A percentile compares a stretch with the other conserved stretches of the same genome.
phyloP scores from a whole-genome alignment of 2,888 invertebrate species.

The Leptarthrus brevirostris region DNA sequence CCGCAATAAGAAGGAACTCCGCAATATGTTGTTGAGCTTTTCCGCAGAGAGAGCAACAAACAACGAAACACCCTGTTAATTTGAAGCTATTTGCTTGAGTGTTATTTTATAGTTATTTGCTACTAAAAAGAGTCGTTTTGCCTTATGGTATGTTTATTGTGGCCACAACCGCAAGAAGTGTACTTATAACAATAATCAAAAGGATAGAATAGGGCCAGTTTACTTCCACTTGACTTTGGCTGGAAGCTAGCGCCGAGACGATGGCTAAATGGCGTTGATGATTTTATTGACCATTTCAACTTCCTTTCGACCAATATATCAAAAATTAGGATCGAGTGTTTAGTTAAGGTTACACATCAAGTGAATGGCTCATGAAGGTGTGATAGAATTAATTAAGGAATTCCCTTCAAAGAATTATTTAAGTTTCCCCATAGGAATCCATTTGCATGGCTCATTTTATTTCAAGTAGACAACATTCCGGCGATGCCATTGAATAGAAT shows the following conservation, averaged over 20 bases:
- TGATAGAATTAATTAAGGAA: slow-evolving; percentile 19
- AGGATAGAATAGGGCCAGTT: slow-evolving; percentile 1
- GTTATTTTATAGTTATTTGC: slow-evolving; percentile 56
- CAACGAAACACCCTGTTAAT: slow-evolving; percentile 56
- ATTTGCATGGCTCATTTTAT: too few relatives aligned
- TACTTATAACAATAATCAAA: slow-evolving; percentile 35
- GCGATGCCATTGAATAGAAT: too few relatives aligned
- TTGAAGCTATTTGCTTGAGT: slow-evolving; percentile 55
- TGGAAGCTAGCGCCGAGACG: neutral
- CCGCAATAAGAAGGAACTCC: neutral
- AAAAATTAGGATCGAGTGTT: slow-evolving; percentile 30
- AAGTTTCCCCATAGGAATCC: too few relatives aligned
- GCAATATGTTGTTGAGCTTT: slow-evolving; percentile 28
- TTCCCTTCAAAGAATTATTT: neutral
- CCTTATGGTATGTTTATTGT: slow-evolving; percentile 50
- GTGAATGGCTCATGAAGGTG: slow-evolving; percentile 1
- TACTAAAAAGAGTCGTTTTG: slow-evolving; percentile 53
- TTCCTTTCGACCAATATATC: slow-evolving; percentile 25
- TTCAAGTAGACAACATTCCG: too few relatives aligned
- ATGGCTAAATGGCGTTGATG: slow-evolving; percentile 41
- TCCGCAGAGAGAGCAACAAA: slow-evolving; percentile 22
- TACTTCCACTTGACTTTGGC: slow-evolving; percentile 15
- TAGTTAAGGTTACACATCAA: slow-evolving; percentile 6
- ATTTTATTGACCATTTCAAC: slow-evolving; percentile 45
- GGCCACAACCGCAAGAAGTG: slow-evolving; percentile 48